Base-by-base conservation (phyloP, 2,797 vertebrate species). In the Sebastes aleutianus region DNA sequence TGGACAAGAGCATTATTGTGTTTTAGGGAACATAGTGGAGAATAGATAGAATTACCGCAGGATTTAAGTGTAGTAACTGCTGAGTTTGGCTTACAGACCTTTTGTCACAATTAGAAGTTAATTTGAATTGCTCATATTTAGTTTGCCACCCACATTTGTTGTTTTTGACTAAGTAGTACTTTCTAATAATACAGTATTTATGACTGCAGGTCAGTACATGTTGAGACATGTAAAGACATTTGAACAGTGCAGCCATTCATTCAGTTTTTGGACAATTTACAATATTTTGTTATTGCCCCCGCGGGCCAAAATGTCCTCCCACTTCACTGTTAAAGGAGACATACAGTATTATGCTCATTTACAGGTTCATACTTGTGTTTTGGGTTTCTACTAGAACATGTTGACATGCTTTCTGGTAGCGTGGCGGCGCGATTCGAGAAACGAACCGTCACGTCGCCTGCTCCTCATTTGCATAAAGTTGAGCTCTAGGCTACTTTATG, bases 1-100 rank as follows among this genome's bases (percentile, higher is more conserved):
- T 20, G 82, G 76, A 87, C 72, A 91, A 67, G 62, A 0, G 73
- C 16, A 5, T 1, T 43, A 59, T 63, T 86, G 76, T 75, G 71
- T 75, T 73, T 39, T n/a, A 11, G 47, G 29, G 24, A 47, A 36
- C 10, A 24, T 18, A 47, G 80, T 56, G 18, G 9, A n/a, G n/a
- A n/a, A n/a, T n/a, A n/a, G n/a, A n/a, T n/a, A n/a, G n/a, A n/a
- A n/a, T n/a, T n/a, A n/a, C n/a, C n/a, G n/a, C n/a, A 54, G 14
- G 22, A 32, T 32, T 82, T 65, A 16, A 31, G 63, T 36, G 43
- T 0, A 1, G 24, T 32, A 22, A 53, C 31, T 43, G 11, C 11
- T 56, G 22, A 79, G 62, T 68, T 36, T 76, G 65, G 31, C 36
- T 65, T 43, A 31, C 27, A 68, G 58, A 18, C 8, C 14, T 64